Conservation (phyloP, 2,797 vertebrate species). For the Danionella dracula region DNA sequence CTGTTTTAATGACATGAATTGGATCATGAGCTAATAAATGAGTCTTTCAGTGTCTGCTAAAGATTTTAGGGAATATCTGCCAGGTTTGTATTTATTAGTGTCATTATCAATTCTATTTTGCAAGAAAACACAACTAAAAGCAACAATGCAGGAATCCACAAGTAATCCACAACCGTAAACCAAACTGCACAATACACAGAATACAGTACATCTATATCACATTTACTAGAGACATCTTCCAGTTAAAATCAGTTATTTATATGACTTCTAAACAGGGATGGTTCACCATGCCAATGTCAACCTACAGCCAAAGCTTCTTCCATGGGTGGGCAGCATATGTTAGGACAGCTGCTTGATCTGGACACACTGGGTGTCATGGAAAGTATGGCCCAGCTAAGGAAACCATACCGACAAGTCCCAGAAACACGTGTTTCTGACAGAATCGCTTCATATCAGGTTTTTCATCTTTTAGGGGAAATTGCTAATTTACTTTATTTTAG, state of each 20-base stretch:
- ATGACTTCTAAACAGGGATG: background rate
- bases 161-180: too few relatives aligned
- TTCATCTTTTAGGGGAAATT: background rate
- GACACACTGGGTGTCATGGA: slow-evolving; percentile 43
- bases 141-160: too few relatives aligned
- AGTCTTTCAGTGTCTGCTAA: too few relatives aligned
- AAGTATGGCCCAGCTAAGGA: slow-evolving; percentile 23
- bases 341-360: slow-evolving; percentile 42
- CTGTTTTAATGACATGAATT: too few relatives aligned
- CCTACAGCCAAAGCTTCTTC: slow-evolving; percentile 32
- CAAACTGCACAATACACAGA: too few relatives aligned
- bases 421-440: slow-evolving; percentile 24
- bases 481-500: too few relatives aligned
- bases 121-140: too few relatives aligned
- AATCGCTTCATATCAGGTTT: slow-evolving; percentile 10
- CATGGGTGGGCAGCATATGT: slow-evolving; percentile 42
- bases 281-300: slow-evolving; percentile 35
- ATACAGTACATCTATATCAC: too few relatives aligned
- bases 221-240: background rate
- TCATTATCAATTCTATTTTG: too few relatives aligned
- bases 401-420: slow-evolving; percentile 2
- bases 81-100: too few relatives aligned
- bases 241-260: background rate
- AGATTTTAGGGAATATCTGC: too few relatives aligned
- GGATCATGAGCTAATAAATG: too few relatives aligned